A percentile compares a stretch with the other conserved stretches of the same genome.
phyloP scores from a whole-genome alignment of 2,797 vertebrate genomes.

The Peromyscus eremicus region DNA sequence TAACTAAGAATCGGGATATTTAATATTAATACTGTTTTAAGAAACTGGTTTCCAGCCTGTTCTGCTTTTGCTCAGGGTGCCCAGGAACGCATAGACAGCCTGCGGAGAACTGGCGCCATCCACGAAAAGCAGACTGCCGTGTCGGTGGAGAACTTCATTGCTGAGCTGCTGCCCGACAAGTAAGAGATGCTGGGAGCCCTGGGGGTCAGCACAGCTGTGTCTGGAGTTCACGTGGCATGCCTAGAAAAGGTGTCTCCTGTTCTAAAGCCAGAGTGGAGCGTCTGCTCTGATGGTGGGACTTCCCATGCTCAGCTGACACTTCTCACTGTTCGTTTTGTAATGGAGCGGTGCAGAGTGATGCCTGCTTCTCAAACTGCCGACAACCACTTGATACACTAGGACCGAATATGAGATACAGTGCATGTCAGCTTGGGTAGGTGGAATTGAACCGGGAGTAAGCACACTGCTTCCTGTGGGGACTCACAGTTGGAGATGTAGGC shows the following conservation, averaged over 20 bases:
- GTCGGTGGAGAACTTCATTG: constrained; percentile 97
- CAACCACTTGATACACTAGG: background rate
- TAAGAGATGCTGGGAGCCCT: constrained; percentile 84
- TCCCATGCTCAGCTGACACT: background rate
- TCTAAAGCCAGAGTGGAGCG: background rate
- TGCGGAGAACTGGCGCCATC: constrained; percentile 94
- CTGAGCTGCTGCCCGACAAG: constrained; percentile 98
- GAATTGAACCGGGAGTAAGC: background rate
- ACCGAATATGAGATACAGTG: background rate
- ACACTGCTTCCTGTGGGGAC: background rate
- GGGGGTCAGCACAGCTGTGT: background rate
- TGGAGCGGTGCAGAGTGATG: background rate
- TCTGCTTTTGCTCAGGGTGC: constrained; percentile 91
- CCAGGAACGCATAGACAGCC: constrained; percentile 96
- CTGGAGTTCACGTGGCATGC: background rate
- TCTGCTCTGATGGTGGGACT: background rate
- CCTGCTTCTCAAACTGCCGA: background rate
- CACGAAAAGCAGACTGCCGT: constrained; percentile 97
- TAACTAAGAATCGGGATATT: background rate
- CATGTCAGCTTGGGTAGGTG: background rate
- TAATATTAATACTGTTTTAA: background rate
- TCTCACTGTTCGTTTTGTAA: background rate
- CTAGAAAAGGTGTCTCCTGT: background rate
- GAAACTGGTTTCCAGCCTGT: constrained; percentile 51
- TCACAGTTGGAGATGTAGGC: background rate